Percentiles rank a stretch among this genome's conserved stretches.
phyloP scores from a whole-genome alignment of 2,888 invertebrate genomes.

The Macrophya annulata region DNA sequence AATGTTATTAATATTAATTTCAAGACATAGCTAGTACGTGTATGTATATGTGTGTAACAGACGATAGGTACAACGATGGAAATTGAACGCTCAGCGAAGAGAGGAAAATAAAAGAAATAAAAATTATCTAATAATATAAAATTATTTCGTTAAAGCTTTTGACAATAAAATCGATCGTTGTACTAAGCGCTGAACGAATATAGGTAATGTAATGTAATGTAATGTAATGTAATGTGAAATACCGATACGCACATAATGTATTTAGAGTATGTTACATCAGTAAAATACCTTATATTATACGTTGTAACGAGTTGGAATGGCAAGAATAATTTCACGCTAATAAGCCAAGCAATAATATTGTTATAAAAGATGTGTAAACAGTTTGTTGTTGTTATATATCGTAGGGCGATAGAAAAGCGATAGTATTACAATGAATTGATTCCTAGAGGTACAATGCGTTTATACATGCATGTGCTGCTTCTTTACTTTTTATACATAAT shows the following conservation, averaged over 20 bases:
- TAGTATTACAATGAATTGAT: conserved; percentile 58
- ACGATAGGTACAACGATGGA: background rate
- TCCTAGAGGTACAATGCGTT: conserved; percentile 54
- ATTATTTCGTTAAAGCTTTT: background rate
- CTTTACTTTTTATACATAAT: conserved; percentile 37
- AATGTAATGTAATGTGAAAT: conserved; percentile 23
- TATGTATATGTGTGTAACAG: conserved; percentile 32
- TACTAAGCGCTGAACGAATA: background rate
- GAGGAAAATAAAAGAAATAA: background rate
- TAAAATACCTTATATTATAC: conserved; percentile 26
- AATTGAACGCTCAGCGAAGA: background rate
- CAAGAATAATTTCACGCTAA: conserved; percentile 26
- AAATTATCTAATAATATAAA: conserved; percentile 4
- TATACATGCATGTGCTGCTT: conserved; percentile 51
- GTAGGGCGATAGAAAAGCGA: conserved; percentile 58
- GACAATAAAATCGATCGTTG: conserved; percentile 46
- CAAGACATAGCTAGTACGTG: conserved; percentile 30
- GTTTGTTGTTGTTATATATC: conserved; percentile 10
- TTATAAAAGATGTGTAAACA: conserved; percentile 49
- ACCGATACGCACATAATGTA: conserved; percentile 45
- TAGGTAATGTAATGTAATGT: background rate
- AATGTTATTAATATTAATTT: conserved; percentile 36
- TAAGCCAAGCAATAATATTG: conserved; percentile 52
- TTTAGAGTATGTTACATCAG: conserved; percentile 25
- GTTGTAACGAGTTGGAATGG: background rate